These are phyloP conservation scores for Ectropis grisescens DNA, from an alignment of 1,140 invertebrate genomes.

Conservation along the genomic window DNA sequence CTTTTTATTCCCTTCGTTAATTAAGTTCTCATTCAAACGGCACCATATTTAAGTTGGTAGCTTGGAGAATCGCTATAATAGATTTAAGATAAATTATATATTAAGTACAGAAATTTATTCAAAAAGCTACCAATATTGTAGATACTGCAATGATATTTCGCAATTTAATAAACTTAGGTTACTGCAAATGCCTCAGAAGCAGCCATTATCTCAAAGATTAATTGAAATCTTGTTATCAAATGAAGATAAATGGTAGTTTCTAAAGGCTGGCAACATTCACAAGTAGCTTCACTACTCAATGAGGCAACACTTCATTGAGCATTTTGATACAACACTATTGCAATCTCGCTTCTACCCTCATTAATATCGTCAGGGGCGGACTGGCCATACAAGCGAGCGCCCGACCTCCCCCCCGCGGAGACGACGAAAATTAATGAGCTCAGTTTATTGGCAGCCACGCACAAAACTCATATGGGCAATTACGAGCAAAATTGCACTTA, in stretches of 20 bases:
- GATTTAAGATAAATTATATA: background rate
- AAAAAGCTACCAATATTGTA: constrained; percentile 25
- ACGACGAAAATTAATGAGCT: constrained; percentile 69
- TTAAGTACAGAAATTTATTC: constrained; percentile 4
- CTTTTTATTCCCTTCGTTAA: background rate
- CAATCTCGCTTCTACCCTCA: constrained; percentile 68
- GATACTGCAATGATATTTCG: constrained; percentile 25
- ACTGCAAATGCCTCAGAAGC: constrained; percentile 19
- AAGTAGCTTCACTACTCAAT: constrained; percentile 54
- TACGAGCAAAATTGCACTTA: constrained; percentile 69
- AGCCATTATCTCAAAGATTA: constrained; percentile 9
- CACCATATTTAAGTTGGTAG: constrained; percentile 12
- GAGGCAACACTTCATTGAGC: constrained; percentile 41
- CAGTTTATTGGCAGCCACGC: constrained; percentile 69
- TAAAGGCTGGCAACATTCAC: constrained; percentile 46
- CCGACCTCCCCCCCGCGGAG: constrained; percentile 61
- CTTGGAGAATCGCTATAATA: constrained; percentile 8
- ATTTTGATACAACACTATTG: constrained; percentile 55
- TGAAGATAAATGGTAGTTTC: constrained; percentile 27
- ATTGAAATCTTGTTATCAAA: background rate
- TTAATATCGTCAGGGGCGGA: constrained; percentile 71
- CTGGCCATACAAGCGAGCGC: constrained; percentile 70
- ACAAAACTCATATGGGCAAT: constrained; percentile 69
- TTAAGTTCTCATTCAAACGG: constrained; percentile 16
- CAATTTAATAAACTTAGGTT: constrained; percentile 11